Evolutionary conservation across 2,797 vertebrate genomes (phyloP).

Genomic region (Rachycentron canadum): DNA sequence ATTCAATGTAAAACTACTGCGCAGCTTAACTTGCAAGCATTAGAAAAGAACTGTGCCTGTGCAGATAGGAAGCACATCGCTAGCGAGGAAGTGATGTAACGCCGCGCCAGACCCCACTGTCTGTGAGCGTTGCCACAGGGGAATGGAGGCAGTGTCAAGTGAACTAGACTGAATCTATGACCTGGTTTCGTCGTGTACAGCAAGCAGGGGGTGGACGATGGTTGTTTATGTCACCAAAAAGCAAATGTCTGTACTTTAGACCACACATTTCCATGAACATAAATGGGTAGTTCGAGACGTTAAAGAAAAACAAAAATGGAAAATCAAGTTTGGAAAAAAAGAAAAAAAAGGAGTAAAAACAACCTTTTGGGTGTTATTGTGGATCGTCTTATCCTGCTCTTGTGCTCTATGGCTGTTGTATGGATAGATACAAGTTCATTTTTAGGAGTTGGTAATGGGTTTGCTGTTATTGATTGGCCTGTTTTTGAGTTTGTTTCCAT

Average conservation of each 20-base stretch:
- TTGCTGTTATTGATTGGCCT: constrained; percentile 53
- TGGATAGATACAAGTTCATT: constrained; percentile 42
- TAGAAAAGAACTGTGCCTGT: constrained; percentile 72
- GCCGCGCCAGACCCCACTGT: constrained; percentile 43
- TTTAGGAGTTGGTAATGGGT: constrained; percentile 47
- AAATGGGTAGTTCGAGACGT: constrained; percentile 38
- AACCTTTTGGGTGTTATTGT: constrained; percentile 46
- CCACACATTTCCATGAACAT: constrained; percentile 57
- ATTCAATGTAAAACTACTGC: constrained; percentile 83
- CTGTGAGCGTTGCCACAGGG: constrained; percentile 37
- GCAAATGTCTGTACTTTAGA: constrained; percentile 80
- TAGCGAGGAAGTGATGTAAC: constrained; percentile 65
- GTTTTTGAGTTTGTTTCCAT: constrained; percentile 47
- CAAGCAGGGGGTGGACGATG: constrained; percentile 35
- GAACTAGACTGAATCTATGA: constrained; percentile 87
- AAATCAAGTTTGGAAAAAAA: constrained; percentile 2
- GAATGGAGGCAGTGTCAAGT: constrained; percentile 64
- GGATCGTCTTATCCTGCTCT: constrained; percentile 55
- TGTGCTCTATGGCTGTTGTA: constrained; percentile 42
- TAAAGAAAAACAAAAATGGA: constrained; percentile 18
- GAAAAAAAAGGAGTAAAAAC: constrained; percentile 3
- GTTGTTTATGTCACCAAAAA: constrained; percentile 61
- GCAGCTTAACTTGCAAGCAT: constrained; percentile 82
- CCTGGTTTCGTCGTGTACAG: constrained; percentile 74
- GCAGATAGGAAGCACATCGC: constrained; percentile 56